Base-by-base conservation (phyloP, 2,797 vertebrate genomes). In the Chaetodon trifasciatus region DNA sequence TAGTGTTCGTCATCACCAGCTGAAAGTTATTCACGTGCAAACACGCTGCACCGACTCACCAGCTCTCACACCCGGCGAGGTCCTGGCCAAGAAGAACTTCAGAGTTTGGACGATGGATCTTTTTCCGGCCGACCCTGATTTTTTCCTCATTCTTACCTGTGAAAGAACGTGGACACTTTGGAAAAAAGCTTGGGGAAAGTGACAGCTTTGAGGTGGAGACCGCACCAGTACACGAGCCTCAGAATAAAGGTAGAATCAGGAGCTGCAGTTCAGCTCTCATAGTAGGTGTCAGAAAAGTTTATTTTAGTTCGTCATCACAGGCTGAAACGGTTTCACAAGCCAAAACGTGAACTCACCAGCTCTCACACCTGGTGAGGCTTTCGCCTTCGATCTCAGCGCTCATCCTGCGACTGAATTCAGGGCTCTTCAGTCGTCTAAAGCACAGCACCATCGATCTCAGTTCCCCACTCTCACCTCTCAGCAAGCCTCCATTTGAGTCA, bases 261-360 rank as follows among this genome's bases (percentile, higher is more conserved):
- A 91, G 91, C 92, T 86, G 84, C 0, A 68, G 61, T 19, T 1
- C 87, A 88, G 88, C 92, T 92, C 89, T 92, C 89, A 94, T 92
- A 91, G 82, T 79, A 94, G 92, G 90, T 92, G 93, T 94, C 93
- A 94, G 93, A 94, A 94, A 93, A 92, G 75, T 57, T 82, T 28
- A 6, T 81, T 86, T 80, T 35, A 46, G 19, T 83, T 64, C 80
- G 55, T 86, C 88, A 78, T 87, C 67, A 70, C 55, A 4, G 68
- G 68, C 68, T 57, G 40, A 15, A 70, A 57, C 2, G 0, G 11
- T 9, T 5, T 16, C 6, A 8, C 11, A 6, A 10, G 11, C 1
- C 2, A 6, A 47, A 6, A 3, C 12, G 6, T n/a, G 10, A 57
- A 81, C 74, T 57, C 42, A 78, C 73, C 61, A 19, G 17, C 19